Base-by-base conservation (phyloP, 1,140 invertebrate genomes). In the Nilaparvata lugens region DNA sequence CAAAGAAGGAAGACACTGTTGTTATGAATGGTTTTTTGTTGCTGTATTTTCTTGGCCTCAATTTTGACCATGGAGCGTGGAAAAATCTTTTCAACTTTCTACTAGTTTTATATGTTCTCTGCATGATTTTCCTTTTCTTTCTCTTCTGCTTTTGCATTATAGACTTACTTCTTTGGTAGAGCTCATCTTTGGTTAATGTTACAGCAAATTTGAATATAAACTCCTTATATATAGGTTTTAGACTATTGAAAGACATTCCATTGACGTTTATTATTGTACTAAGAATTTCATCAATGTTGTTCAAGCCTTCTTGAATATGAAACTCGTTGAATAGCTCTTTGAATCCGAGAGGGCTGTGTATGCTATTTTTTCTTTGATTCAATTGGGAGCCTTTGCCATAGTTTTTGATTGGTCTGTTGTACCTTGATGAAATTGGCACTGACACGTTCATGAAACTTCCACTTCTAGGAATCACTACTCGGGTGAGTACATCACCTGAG, bases 241-340 rank as follows among this genome's bases (percentile, higher is more conserved):
- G 75, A 65, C 93, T 89, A 74, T 93, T 93, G 74, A 92, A 94
- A 19, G 88, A 91, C 89, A 94, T 93, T 52, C 91, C 90, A 70
- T 92, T 87, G 0, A 88, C 83, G 75, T 92, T 88, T 62, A 93
- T 91, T 66, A 94, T 92, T 64, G 86, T 85, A 65, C 86, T 85
- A 14, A 94, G 78, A 57, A 94, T 91, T 68, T 93, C 89, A 72
- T 94, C 91, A 72, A 93, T 83, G 55, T 86, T 91, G 68, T 88
- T 86, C 23, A 92, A 76, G 64, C 90, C 90, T 73, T 92, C 89
- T 74, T 91, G 88, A 62, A 88, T 81, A 59, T 86, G 81, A 66
- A 91, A 87, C 76, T 90, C 88, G 69, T 87, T 86, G 72, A 90
- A 90, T 54, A 91, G 75, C 74, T 91, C 88, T 60, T 85, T 86